Conservation (phyloP, 2,113 vertebrate species). For the Scophthalmus maximus region DNA sequence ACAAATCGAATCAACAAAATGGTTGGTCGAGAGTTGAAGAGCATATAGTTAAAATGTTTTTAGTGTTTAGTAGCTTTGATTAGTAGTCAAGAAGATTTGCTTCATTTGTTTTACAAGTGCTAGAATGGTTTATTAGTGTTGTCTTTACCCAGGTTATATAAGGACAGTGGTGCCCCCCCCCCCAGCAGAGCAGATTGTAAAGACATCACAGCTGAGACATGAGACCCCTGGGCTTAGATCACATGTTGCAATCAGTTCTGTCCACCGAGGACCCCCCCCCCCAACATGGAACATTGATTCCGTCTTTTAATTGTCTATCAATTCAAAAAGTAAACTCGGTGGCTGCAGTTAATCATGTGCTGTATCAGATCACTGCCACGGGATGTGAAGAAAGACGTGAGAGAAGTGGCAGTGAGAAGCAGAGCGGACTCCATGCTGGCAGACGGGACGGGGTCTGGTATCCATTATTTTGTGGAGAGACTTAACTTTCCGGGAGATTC, state of each 20-base stretch:
- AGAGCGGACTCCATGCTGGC: slow-evolving; percentile 11
- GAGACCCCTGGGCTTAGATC: slow-evolving; percentile 25
- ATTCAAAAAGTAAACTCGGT: slow-evolving; percentile 1
- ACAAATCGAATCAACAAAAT: slow-evolving; percentile 1
- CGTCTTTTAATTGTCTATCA: slow-evolving; percentile 25
- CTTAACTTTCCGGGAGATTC: slow-evolving; percentile 72
- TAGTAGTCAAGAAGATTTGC: slow-evolving; percentile 8
- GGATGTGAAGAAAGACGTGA: slow-evolving; percentile 17
- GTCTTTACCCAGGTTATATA: slow-evolving; percentile 26
- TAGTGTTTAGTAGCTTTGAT: slow-evolving; percentile 2
- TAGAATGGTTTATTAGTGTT: neutral
- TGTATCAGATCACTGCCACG: slow-evolving; percentile 26
- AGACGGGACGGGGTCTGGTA: slow-evolving; percentile 60
- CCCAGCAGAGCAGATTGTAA: slow-evolving; percentile 34
- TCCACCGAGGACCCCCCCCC: neutral
- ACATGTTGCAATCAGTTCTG: slow-evolving; percentile 39
- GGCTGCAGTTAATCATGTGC: slow-evolving; percentile 23
- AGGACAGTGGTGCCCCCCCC: slow-evolving; percentile 50
- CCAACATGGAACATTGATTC: neutral
- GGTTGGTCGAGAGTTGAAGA: slow-evolving; percentile 2
- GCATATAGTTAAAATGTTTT: slow-evolving; percentile 20
- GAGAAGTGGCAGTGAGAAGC: slow-evolving; percentile 8
- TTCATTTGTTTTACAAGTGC: slow-evolving; percentile 10
- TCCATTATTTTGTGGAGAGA: slow-evolving; percentile 72
- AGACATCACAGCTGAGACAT: slow-evolving; percentile 39